Percentiles rank a stretch among this genome's conserved stretches.
These are phyloP conservation scores for Falco columbarius DNA, from an alignment of 2,797 vertebrate species.

Conservation along the genomic window DNA sequence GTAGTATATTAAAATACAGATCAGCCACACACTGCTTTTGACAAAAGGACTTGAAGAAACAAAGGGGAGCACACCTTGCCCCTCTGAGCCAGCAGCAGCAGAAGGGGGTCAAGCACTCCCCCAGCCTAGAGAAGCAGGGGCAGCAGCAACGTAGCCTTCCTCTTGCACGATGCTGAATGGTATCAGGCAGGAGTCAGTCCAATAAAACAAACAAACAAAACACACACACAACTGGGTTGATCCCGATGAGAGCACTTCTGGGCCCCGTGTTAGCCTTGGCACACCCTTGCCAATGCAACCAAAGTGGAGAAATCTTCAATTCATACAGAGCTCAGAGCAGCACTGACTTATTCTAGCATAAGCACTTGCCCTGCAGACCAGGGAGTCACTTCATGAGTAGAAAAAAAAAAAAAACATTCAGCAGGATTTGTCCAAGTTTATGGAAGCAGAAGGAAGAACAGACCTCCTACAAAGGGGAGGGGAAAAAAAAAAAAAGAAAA, in stretches of 20 bases:
- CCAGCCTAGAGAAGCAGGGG: not conserved
- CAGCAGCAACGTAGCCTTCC: not conserved
- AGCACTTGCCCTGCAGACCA: not conserved
- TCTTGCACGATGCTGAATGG: not conserved
- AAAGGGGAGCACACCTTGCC: not conserved
- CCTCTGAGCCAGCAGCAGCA: not conserved
- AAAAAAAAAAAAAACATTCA: not conserved
- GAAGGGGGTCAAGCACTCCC: not conserved
- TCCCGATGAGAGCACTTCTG: not conserved
- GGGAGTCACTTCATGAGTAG: not conserved
- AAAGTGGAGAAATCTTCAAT: not conserved
- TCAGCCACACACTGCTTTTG: not conserved
- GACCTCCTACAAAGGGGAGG: not conserved
- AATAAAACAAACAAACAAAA: not conserved
- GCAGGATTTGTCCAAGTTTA: conserved; percentile 39
- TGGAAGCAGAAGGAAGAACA: conserved; percentile 34
- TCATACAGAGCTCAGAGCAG: conserved; percentile 2
- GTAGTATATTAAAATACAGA: not conserved
- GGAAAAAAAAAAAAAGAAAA: not conserved
- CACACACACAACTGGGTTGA: not conserved
- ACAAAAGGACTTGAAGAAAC: not conserved
- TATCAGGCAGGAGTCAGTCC: not conserved
- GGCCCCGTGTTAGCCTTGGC: not conserved
- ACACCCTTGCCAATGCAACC: not conserved
- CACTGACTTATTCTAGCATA: not conserved